Conservation (phyloP, 2,888 invertebrate genomes). For the Himalopsyche tibetana region DNA sequence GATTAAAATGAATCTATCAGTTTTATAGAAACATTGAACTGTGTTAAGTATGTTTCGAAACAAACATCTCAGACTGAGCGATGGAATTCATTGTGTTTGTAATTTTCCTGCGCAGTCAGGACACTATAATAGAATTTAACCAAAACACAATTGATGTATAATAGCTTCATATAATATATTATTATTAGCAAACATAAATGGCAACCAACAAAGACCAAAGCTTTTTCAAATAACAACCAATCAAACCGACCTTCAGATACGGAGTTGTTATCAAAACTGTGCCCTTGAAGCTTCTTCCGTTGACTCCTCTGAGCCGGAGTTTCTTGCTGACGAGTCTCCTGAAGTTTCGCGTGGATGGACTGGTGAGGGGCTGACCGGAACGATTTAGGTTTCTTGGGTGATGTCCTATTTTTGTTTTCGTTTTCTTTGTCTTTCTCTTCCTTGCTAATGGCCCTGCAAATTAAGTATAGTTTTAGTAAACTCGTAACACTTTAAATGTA, state of each 20-base stretch:
- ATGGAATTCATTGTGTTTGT: too few species aligned
- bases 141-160: too few species aligned
- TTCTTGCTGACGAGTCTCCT: slow-evolving; percentile 77
- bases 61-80: too few species aligned
- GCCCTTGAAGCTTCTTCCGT: slow-evolving; percentile 75
- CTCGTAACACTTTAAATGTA: too few species aligned
- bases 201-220: background rate
- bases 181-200: slow-evolving; percentile 10
- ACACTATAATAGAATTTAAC: too few species aligned
- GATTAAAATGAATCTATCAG: too few species aligned
- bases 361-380: slow-evolving; percentile 79
- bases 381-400: slow-evolving; percentile 81
- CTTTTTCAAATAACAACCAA: background rate
- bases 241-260: slow-evolving; percentile 73
- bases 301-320: slow-evolving; percentile 68
- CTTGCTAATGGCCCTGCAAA: slow-evolving; percentile 84
- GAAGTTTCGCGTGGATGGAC: slow-evolving; percentile 78
- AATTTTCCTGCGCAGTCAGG: too few species aligned
- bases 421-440: slow-evolving; percentile 92
- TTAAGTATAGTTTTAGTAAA: background rate
- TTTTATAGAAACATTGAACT: too few species aligned
- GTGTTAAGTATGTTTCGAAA: too few species aligned
- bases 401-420: slow-evolving; percentile 82
- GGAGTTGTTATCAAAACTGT: slow-evolving; percentile 75
- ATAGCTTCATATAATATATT: background rate